phyloP scores from a whole-genome alignment of 1,140 invertebrate genomes.

The Whitmania pigra region DNA sequence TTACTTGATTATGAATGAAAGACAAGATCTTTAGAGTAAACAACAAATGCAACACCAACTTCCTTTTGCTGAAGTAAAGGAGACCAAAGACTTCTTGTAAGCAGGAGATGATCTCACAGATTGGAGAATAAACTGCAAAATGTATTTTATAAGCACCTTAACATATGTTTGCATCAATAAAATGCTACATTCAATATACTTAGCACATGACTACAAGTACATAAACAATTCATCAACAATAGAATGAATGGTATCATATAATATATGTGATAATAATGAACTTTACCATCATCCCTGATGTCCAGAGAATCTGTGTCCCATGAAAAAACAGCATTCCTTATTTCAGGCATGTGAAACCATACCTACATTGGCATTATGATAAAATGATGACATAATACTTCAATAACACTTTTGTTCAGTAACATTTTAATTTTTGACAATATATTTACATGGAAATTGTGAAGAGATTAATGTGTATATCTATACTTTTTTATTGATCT shows the following conservation, averaged over 20 bases:
- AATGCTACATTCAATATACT: no score
- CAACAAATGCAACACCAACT: background rate
- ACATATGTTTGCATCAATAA: no score
- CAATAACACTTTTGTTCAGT: background rate
- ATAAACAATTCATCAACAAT: no score
- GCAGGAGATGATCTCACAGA: background rate
- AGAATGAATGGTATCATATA: no score
- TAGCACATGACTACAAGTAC: no score
- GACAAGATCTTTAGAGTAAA: background rate
- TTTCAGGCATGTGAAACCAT: slow-evolving; percentile 12
- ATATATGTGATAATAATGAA: no score
- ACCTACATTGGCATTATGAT: background rate
- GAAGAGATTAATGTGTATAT: background rate
- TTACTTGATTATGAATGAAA: background rate
- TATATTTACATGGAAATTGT: background rate
- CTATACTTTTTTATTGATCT: background rate
- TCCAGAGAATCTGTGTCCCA: background rate
- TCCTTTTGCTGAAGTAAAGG: slow-evolving; percentile 5
- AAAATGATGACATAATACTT: background rate
- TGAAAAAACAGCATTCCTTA: slow-evolving; percentile 1
- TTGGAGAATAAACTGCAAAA: no score
- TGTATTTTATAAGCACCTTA: no score
- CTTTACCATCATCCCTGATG: no score
- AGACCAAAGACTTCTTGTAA: slow-evolving; percentile 7
- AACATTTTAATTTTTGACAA: background rate